These are phyloP conservation scores for Drosophila repleta DNA, from an alignment of 1,140 invertebrate species.

Conservation along the genomic window DNA sequence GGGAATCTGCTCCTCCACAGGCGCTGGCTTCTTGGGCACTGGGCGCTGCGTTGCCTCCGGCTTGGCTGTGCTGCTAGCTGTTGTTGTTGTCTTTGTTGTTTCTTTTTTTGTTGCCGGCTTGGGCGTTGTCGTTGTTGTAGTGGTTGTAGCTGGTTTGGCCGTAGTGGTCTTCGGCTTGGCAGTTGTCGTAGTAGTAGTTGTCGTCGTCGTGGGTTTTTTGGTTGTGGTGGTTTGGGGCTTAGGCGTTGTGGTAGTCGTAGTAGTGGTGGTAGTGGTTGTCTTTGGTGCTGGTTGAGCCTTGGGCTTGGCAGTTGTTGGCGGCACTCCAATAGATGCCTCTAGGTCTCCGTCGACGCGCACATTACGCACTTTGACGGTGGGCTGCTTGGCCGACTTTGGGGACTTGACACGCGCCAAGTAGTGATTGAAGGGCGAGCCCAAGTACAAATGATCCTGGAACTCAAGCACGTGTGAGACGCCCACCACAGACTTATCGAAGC, in stretches of 20 bases:
- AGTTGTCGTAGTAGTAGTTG: constrained; percentile 50
- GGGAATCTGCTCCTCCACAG: constrained; percentile 85
- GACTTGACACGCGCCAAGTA: constrained; percentile 87
- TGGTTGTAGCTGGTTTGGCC: constrained; percentile 40
- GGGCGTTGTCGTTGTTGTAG: constrained; percentile 47
- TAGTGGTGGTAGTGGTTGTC: constrained; percentile 44
- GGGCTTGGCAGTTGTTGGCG: constrained; percentile 46
- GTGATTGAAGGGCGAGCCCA: constrained; percentile 88
- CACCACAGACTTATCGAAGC: constrained; percentile 83
- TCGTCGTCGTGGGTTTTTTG: constrained; percentile 82
- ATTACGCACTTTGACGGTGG: constrained; percentile 81
- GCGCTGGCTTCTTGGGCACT: constrained; percentile 83
- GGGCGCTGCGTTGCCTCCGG: constrained; percentile 63
- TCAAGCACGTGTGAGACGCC: constrained; percentile 87
- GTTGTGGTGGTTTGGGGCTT: constrained; percentile 50
- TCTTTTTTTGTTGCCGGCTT: constrained; percentile 53
- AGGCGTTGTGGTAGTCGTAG: constrained; percentile 40
- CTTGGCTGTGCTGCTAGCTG: constrained; percentile 73
- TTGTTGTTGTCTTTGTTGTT: constrained; percentile 57
- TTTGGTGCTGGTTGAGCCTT: constrained; percentile 49
- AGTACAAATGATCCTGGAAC: constrained; percentile 85
- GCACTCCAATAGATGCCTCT: constrained; percentile 65
- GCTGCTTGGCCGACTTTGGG: constrained; percentile 84
- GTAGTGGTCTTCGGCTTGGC: constrained; percentile 49
- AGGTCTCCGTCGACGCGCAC: constrained; percentile 75